A percentile compares a stretch with the other conserved stretches of the same genome.
These are phyloP conservation scores for Gonatopus flavifemur DNA, from an alignment of 1,140 invertebrate species.

Conservation along the genomic window DNA sequence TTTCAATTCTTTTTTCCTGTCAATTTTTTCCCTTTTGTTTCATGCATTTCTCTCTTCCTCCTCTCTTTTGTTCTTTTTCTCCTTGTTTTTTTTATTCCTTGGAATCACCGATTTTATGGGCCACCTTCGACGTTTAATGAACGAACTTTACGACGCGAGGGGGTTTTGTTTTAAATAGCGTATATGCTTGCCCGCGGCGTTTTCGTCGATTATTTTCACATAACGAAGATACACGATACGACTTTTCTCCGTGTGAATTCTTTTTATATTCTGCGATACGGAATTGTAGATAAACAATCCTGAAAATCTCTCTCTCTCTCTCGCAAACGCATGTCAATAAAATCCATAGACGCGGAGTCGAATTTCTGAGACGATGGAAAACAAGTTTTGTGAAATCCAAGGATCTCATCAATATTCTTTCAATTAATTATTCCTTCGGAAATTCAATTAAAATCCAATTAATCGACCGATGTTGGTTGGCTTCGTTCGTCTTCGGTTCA, in stretches of 20 bases:
- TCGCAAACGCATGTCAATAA: no score
- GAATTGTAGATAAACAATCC: no score
- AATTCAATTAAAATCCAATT: conserved; percentile 53
- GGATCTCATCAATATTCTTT: conserved; percentile 40
- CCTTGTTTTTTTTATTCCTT: conserved; percentile 14
- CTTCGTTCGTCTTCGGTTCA: conserved; percentile 13
- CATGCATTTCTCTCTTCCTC: neutral
- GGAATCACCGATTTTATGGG: conserved; percentile 56
- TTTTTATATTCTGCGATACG: no score
- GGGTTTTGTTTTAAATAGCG: conserved; percentile 55
- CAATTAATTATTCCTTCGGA: conserved; percentile 43
- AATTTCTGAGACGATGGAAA: no score
- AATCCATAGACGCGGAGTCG: no score
- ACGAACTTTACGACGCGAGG: conserved; percentile 55
- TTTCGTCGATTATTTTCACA: conserved; percentile 48
- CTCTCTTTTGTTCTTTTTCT: neutral
- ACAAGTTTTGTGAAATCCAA: no score
- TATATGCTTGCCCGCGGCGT: no score
- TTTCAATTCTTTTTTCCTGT: neutral
- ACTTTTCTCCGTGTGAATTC: no score
- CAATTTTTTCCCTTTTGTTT: neutral
- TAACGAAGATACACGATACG: conserved; percentile 28
- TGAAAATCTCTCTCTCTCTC: no score
- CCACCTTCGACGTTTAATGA: conserved; percentile 57
- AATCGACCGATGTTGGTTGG: conserved; percentile 32